phyloP scores from a whole-genome alignment of 1,140 invertebrate species.

The Chymomyza costata region DNA sequence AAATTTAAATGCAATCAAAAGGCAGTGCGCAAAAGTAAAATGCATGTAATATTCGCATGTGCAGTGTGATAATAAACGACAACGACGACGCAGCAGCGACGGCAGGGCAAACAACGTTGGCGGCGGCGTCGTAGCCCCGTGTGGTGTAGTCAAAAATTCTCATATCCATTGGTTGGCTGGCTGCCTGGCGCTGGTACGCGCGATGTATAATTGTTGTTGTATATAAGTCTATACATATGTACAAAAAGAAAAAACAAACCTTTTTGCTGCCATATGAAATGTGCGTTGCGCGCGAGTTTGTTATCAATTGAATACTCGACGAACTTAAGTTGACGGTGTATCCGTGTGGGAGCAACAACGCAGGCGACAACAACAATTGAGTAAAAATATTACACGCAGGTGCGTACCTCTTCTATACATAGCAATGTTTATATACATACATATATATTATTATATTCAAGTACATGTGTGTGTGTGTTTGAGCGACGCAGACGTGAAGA shows the following conservation, averaged over 20 bases:
- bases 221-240: conserved; percentile 7
- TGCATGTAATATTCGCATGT: conserved; percentile 11
- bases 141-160: background rate
- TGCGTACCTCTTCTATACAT: conserved; percentile 78
- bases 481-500: conserved; percentile 84
- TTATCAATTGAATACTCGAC: conserved; percentile 28
- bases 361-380: conserved; percentile 17
- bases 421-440: background rate
- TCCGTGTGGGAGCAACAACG: conserved; percentile 5
- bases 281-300: conserved; percentile 28
- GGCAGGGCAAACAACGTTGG: conserved; percentile 32
- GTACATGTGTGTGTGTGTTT: conserved; percentile 11
- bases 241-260: conserved; percentile 18
- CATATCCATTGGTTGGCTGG: background rate
- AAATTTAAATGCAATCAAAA: conserved; percentile 19
- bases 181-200: conserved; percentile 18
- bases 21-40: conserved; percentile 61
- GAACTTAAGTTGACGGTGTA: conserved; percentile 6
- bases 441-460: conserved; percentile 2
- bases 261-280: conserved; percentile 15
- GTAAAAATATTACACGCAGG: conserved; percentile 83
- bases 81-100: conserved; percentile 58
- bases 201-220: conserved; percentile 39
- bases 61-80: conserved; percentile 60
- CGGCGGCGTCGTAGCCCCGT: conserved; percentile 30